Base-by-base conservation (phyloP, 2,888 invertebrate species). In the Watsonalla binaria region DNA sequence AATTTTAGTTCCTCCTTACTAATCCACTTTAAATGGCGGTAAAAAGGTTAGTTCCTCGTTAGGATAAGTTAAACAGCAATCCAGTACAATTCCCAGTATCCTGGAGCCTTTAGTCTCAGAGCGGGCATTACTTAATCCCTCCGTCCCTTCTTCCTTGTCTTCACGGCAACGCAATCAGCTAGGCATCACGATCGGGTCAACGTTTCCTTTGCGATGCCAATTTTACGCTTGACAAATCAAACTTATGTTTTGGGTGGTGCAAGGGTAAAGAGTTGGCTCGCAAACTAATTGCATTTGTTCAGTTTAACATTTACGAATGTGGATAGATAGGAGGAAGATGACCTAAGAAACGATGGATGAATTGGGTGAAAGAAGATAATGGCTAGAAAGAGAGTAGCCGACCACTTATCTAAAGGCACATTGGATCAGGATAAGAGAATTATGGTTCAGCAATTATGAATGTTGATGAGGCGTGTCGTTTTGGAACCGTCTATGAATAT, bases 151-250 rank as follows among this genome's bases (percentile, higher is more conserved):
- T 55, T 50, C 63, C 58, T 54, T 58, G 55, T 55, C 51, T 63
- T 57, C 54, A 46, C 54, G 46, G 58, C 47, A 55, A 54, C 5
- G 58, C 63, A 65, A 65, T 66, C 67, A 63, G 59, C 62, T 55
- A 53, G 53, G 52, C 50, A 37, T 52, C 11, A 11, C 11, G 42
- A 52, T 51, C 54, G 58, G 72, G 79, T 76, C 81, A 77, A 78
- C 73, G 76, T 76, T 78, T 80, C 75, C 78, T 75, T 73, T 72
- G 67, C 69, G 66, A 67, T 67, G 68, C 66, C 78, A 82, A 86
- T 85, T 86, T 86, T 79, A 76, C 86, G 83, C 78, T 77, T 75
- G 76, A 80, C 80, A 77, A 78, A 78, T 80, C 80, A 79, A 80
- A 83, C 76, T 79, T 73, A 72, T 66, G 69, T 57, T 61, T 58